A percentile compares a stretch with the other conserved stretches of the same genome.
phyloP scores from a whole-genome alignment of 2,888 invertebrate species.

The Labia minor region DNA sequence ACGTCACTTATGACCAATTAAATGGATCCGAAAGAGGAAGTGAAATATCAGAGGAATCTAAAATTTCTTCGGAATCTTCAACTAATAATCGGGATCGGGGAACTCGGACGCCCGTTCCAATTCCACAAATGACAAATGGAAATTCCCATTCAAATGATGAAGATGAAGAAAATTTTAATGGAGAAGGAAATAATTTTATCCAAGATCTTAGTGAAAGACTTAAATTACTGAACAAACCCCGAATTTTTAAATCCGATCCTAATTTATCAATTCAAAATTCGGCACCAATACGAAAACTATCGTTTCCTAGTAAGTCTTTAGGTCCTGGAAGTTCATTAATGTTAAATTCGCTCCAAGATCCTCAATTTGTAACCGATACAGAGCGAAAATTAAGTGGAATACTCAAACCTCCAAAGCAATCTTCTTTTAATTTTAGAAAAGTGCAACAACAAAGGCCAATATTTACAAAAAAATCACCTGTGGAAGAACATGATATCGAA shows the following conservation, averaged over 20 bases:
- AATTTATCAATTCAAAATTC: not conserved
- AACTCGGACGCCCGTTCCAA: not conserved
- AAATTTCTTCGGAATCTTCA: not conserved
- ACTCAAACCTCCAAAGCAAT: not conserved
- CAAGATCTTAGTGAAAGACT: not conserved
- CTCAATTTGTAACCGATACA: constrained; percentile 15
- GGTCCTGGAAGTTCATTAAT: constrained; percentile 18
- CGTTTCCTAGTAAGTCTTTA: constrained; percentile 16
- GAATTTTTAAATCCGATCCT: not conserved
- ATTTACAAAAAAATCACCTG: constrained; percentile 8
- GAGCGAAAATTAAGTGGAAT: constrained; percentile 21
- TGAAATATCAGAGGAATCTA: not conserved
- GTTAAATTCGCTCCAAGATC: not conserved
- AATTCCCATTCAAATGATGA: not conserved
- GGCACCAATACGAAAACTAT: not conserved
- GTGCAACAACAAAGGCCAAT: constrained; percentile 1
- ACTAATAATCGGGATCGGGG: not conserved
- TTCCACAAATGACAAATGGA: too few species aligned
- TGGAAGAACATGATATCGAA: not conserved
- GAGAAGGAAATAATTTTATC: not conserved
- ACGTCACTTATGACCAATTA: not conserved
- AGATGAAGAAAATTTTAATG: not conserved
- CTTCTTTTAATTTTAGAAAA: not conserved
- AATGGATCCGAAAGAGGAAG: not conserved
- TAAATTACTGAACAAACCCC: not conserved